Base-by-base conservation (phyloP, 1,140 invertebrate genomes). In the Prorops nasuta region DNA sequence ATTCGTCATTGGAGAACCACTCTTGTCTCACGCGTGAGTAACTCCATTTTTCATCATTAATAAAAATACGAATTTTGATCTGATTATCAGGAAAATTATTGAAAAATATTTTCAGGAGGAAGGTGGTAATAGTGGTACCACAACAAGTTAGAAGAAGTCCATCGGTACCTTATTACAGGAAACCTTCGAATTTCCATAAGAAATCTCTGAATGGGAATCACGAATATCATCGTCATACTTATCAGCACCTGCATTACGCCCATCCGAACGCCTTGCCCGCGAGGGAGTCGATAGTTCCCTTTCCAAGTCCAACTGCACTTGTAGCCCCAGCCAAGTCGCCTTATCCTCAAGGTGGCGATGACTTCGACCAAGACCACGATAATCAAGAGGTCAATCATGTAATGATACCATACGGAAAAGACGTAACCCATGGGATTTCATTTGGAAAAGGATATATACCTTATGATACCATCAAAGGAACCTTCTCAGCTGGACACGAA, bases 371-470 rank as follows among this genome's bases (percentile, higher is more conserved):
- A 21, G 56, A 56, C n/a, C 62, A 65, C 20, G 56, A 57, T 15
- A 50, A 66, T 18, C 64, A 71, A 15, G 19, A n/a, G 1, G 48
- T 69, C 4, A 68, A 72, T 20, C 62, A 76, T 16, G 49, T 69
- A 1, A 38, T 51, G 0, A 44, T 73, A 43, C 70, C 72, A 2
- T 53, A 72, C 14, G 63, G 70, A 0, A 74, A 74, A 44, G 63
- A 60, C 2, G 52, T 72, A 20, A 51, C 21, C 41, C 64, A 69
- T 32, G 56, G 51, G 3, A 37, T 71, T 1, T 44, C 66, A 1
- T 74, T 58, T 18, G 69, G 71, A 0, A 67, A 67, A 19, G 71
- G 67, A 16, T 74, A 74, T 17, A 49, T 74, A 0, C 70, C 71
- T 2, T 72, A 71, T 31, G 65, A 64, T 3, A 58, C 56, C 14